Evolutionary conservation across 2,797 vertebrate species (phyloP).

Genomic region (Aselliscus stoliczkanus): DNA sequence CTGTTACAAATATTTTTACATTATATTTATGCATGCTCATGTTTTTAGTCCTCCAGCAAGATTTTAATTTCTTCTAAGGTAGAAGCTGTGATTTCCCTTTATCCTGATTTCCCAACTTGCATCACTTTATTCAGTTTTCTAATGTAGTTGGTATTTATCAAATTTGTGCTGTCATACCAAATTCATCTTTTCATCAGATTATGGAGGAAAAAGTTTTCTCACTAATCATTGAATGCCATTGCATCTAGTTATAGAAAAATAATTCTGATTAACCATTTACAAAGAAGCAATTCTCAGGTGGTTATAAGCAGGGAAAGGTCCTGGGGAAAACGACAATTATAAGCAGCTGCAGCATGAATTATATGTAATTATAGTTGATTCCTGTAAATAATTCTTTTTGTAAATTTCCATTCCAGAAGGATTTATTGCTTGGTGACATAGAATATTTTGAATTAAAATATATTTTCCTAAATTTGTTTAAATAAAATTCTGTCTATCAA

Average conservation of each 20-base stretch:
- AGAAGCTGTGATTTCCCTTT: not conserved
- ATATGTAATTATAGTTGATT: slow-evolving; percentile 94
- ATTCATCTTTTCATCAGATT: slow-evolving; percentile 2
- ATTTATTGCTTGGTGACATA: slow-evolving; percentile 85
- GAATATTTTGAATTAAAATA: slow-evolving; percentile 73
- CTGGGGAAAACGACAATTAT: slow-evolving; percentile 82
- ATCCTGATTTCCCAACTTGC: not conserved
- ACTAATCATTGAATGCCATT: slow-evolving; percentile 48
- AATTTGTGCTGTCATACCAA: not conserved
- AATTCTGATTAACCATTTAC: slow-evolving; percentile 78
- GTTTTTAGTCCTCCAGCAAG: not conserved
- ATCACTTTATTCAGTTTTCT: not conserved
- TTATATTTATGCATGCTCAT: not conserved
- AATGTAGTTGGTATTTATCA: not conserved
- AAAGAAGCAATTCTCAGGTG: slow-evolving; percentile 78
- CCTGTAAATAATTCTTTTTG: slow-evolving; percentile 95
- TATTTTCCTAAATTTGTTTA: slow-evolving; percentile 37
- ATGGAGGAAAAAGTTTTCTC: not conserved
- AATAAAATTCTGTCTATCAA: not conserved
- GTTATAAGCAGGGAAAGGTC: slow-evolving; percentile 75
- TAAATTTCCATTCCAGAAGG: slow-evolving; percentile 88
- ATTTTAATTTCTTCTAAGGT: not conserved
- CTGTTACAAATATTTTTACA: not conserved
- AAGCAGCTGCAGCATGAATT: slow-evolving; percentile 88
- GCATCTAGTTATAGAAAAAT: slow-evolving; percentile 75